Base-by-base conservation (phyloP, 2,797 vertebrate species). In the Spinibarbus caldwelli region DNA sequence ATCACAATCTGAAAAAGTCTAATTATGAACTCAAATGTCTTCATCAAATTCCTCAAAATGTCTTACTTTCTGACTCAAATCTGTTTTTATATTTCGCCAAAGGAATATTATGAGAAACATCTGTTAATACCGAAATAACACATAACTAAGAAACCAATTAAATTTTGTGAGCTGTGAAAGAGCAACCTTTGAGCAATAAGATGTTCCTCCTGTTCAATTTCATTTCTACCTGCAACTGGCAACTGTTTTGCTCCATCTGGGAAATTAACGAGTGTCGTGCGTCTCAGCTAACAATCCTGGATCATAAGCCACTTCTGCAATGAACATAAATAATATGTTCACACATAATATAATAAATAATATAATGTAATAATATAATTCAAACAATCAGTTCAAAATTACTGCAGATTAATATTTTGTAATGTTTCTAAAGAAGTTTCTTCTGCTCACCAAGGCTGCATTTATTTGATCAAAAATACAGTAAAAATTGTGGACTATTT, bases 131-230 rank as follows among this genome's bases (percentile, higher is more conserved):
- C 2, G 6, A 3, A 31, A 31, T 64, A 31, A 64, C 26, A 31
- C 59, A 64, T 29, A 29, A 62, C n/a, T 29, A 62, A 62, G 57
- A 62, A 62, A 62, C n/a, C n/a, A 29, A 6, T 64, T 6, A 64
- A 1, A 15, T 64, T 29, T 64, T 31, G 26, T 1, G 26, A 31
- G 59, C 59, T 64, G 15, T 64, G 26, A 64, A 64, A 64, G 59
- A 31, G 12, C 14, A 31, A 31, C 59, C 12, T 15, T 64, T 64
- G 3, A 64, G 26, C 59, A 64, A 15, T 31, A 64, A 62, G 7
- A 64, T 64, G 59, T 64, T 64, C 59, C 59, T 64, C 26, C 59
- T 64, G 59, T 64, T 64, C 26, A 29, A 12, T 64, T 64, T 64
- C 59, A 31, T 62, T 29, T 62, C 26, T 62, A 62, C 59, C 59